A percentile compares a stretch with the other conserved stretches of the same genome.
Evolutionary conservation across 2,888 invertebrate genomes (phyloP).

Genomic region (Teleogryllus oceanicus): DNA sequence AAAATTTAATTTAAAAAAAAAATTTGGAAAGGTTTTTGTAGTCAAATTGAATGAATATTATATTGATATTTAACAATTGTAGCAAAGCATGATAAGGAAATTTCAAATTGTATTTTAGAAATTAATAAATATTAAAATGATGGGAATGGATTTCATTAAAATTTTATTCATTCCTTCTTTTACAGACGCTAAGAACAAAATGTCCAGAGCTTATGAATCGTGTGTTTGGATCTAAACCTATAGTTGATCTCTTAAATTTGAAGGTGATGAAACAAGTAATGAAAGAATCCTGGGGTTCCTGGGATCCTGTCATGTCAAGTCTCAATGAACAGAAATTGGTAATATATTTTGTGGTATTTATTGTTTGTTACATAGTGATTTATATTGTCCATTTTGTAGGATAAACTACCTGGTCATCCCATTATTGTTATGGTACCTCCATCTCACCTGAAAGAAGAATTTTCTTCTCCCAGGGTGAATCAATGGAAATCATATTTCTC

Average conservation of each 20-base stretch:
- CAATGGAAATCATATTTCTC: constrained; percentile 69
- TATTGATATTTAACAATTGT: too few relatives aligned
- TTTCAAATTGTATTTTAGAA: too few relatives aligned
- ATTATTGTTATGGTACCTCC: constrained; percentile 63
- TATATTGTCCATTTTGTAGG: constrained; percentile 45
- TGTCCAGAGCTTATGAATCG: constrained; percentile 69
- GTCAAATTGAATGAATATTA: too few relatives aligned
- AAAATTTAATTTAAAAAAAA: too few relatives aligned
- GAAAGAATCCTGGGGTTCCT: constrained; percentile 54
- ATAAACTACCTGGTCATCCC: constrained; percentile 66
- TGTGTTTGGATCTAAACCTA: constrained; percentile 59
- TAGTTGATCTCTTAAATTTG: constrained; percentile 53
- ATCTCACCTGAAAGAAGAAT: constrained; percentile 46
- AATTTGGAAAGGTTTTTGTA: too few relatives aligned
- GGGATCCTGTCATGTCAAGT: constrained; percentile 66
- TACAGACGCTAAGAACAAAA: constrained; percentile 60
- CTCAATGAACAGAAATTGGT: constrained; percentile 62
- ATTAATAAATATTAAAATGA: too few relatives aligned
- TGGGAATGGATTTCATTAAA: too few relatives aligned
- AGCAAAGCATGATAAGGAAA: too few relatives aligned
- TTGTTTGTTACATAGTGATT: too few relatives aligned
- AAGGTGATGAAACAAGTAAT: constrained; percentile 64
- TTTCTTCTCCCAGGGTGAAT: constrained; percentile 54
- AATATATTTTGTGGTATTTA: constrained; percentile 35
- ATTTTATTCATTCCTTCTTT: constrained; percentile 32